Percentiles rank a stretch among this genome's conserved stretches.
These are phyloP conservation scores for Lasaia peninsularis DNA, from an alignment of 1,140 invertebrate genomes.

Conservation along the genomic window DNA sequence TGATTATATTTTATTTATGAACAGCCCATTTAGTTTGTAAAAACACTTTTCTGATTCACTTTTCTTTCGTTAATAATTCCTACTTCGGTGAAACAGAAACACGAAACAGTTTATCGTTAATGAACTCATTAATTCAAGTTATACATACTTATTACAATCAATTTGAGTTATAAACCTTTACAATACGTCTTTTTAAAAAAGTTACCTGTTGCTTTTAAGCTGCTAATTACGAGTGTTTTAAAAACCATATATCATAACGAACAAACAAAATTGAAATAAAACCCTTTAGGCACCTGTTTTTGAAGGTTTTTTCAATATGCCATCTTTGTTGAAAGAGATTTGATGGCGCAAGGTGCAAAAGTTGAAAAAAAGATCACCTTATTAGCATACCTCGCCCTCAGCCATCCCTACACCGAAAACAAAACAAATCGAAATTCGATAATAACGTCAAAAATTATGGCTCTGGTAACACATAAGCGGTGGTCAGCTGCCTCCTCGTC, in stretches of 20 bases:
- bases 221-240: background rate
- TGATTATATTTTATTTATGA: too few relatives aligned
- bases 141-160: too few relatives aligned
- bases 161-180: too few relatives aligned
- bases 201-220: background rate
- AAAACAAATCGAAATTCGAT: conserved; percentile 62
- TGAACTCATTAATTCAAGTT: too few relatives aligned
- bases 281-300: conserved; percentile 46
- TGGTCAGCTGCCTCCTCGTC: conserved; percentile 56
- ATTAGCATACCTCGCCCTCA: conserved; percentile 46
- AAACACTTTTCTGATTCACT: too few relatives aligned
- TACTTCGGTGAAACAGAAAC: too few relatives aligned
- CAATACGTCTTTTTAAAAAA: too few relatives aligned
- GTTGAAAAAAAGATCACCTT: conserved; percentile 47
- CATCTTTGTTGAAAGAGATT: conserved; percentile 36
- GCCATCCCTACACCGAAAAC: conserved; percentile 42
- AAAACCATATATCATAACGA: conserved; percentile 6
- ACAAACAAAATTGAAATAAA: conserved; percentile 32
- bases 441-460: conserved; percentile 60
- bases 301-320: conserved; percentile 43
- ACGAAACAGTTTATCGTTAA: too few relatives aligned
- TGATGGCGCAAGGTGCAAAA: conserved; percentile 67
- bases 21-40: too few relatives aligned
- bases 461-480: conserved; percentile 49
- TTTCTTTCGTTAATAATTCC: too few relatives aligned